Percentiles rank a stretch among this genome's conserved stretches.
phyloP scores from a whole-genome alignment of 2,113 vertebrate genomes.

The human (Homo sapiens) region DNA sequence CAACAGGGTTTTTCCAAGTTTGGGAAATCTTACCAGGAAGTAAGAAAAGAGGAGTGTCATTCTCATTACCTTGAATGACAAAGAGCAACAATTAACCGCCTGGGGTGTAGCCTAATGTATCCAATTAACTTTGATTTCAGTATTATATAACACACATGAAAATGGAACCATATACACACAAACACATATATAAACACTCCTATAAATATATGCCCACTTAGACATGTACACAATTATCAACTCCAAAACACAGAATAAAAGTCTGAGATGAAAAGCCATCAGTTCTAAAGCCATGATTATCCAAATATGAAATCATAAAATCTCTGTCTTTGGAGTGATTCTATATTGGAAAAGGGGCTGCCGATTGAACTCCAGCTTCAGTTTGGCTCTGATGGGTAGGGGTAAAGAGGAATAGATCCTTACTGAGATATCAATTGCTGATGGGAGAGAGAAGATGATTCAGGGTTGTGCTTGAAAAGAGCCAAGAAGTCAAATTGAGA shows the following conservation, averaged over 20 bases:
- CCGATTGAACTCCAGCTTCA: not conserved
- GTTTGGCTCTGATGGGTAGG: not conserved
- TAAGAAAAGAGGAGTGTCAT: not conserved
- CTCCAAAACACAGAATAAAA: not conserved
- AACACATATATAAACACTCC: not conserved
- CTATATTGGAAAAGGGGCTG: not conserved
- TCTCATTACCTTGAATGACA: not conserved
- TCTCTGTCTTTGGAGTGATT: not conserved
- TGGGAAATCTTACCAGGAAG: conserved; percentile 27
- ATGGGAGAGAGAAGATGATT: not conserved
- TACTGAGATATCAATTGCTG: not conserved
- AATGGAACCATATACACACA: not conserved
- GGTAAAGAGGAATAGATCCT: not conserved
- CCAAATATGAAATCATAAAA: conserved; percentile 8
- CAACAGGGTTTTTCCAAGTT: not conserved
- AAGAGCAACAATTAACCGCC: not conserved
- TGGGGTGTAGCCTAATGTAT: not conserved
- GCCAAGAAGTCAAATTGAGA: not conserved
- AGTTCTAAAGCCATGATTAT: not conserved
- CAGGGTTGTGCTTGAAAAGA: not conserved
- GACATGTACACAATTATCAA: not conserved
- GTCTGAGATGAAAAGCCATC: not conserved
- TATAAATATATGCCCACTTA: not conserved
- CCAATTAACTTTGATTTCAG: not conserved
- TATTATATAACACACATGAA: not conserved